Percentiles rank a stretch among this genome's conserved stretches.
These are phyloP conservation scores for Sylvilagus bachmani DNA, from an alignment of 2,113 vertebrate species.

Conservation along the genomic window DNA sequence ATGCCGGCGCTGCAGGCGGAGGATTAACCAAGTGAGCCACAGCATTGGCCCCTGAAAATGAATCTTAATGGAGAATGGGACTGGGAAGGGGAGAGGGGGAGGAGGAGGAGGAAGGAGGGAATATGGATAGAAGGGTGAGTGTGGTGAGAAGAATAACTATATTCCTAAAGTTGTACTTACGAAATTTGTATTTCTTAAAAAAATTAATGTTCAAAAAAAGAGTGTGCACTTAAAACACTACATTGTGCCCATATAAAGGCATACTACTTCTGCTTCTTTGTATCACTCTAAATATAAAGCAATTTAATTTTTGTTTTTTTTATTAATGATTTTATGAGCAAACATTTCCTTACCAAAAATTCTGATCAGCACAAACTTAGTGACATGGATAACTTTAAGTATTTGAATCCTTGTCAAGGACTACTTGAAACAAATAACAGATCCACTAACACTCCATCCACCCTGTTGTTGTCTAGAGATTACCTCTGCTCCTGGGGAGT, in stretches of 20 bases:
- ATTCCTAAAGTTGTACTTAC: too few relatives aligned
- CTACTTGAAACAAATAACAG: not conserved
- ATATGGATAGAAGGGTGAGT: too few relatives aligned
- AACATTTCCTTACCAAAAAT: conserved; percentile 45
- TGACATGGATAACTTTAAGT: not conserved
- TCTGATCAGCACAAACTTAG: not conserved
- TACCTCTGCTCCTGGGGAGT: conserved; percentile 18
- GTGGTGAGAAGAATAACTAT: too few relatives aligned
- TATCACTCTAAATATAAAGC: conserved; percentile 27
- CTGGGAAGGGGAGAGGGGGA: too few relatives aligned
- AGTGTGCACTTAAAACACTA: not conserved
- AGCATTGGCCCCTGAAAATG: too few relatives aligned
- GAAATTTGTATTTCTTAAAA: too few relatives aligned
- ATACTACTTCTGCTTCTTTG: conserved; percentile 14
- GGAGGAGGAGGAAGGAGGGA: too few relatives aligned
- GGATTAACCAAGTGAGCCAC: too few relatives aligned
- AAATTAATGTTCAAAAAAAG: not conserved
- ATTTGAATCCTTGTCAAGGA: conserved; percentile 26
- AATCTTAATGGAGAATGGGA: too few relatives aligned
- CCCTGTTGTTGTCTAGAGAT: not conserved
- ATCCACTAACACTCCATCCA: not conserved
- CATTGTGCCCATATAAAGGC: not conserved
- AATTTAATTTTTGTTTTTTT: conserved; percentile 59
- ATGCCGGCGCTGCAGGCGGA: too few relatives aligned
- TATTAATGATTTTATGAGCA: conserved; percentile 35